Evolutionary conservation across 1,140 invertebrate genomes (phyloP).

Genomic region (Episyrphus balteatus): DNA sequence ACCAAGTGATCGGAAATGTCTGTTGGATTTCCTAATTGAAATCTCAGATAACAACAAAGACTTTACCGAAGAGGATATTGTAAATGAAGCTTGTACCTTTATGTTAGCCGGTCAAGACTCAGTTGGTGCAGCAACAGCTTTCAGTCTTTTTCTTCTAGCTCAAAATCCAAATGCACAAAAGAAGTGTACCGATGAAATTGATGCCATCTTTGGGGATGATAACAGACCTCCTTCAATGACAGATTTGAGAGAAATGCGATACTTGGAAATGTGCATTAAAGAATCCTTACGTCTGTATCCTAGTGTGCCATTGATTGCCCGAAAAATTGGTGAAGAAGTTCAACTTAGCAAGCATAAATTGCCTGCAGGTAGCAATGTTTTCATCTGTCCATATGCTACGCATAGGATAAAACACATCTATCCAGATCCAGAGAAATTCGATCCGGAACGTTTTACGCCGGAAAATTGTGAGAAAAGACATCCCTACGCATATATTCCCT

Average conservation of each 20-base stretch:
- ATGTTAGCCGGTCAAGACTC: slow-evolving; percentile 73
- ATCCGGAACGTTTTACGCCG: slow-evolving; percentile 57
- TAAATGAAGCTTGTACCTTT: slow-evolving; percentile 60
- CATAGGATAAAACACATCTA: slow-evolving; percentile 54
- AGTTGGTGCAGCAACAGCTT: slow-evolving; percentile 49
- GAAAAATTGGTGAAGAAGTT: slow-evolving; percentile 47
- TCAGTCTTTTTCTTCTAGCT: slow-evolving; percentile 48
- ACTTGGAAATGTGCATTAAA: slow-evolving; percentile 57
- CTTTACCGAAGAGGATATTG: slow-evolving; percentile 56
- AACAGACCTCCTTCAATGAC: slow-evolving; percentile 40
- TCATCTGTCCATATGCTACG: slow-evolving; percentile 45
- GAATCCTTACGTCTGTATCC: slow-evolving; percentile 54
- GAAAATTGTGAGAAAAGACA: slow-evolving; percentile 43
- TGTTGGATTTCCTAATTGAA: slow-evolving; percentile 58
- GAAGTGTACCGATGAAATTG: slow-evolving; percentile 48
- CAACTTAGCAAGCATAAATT: slow-evolving; percentile 36
- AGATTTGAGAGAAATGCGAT: slow-evolving; percentile 49
- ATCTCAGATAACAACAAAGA: slow-evolving; percentile 42
- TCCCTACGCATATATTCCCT: slow-evolving; percentile 56
- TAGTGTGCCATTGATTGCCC: slow-evolving; percentile 52
- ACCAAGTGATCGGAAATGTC: slow-evolving; percentile 10
- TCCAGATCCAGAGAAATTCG: slow-evolving; percentile 57
- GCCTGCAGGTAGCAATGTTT: slow-evolving; percentile 35
- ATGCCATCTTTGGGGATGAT: slow-evolving; percentile 42
- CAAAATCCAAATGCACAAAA: slow-evolving; percentile 49